phyloP scores from a whole-genome alignment of 2,888 invertebrate genomes.

The Fragum fragum region DNA sequence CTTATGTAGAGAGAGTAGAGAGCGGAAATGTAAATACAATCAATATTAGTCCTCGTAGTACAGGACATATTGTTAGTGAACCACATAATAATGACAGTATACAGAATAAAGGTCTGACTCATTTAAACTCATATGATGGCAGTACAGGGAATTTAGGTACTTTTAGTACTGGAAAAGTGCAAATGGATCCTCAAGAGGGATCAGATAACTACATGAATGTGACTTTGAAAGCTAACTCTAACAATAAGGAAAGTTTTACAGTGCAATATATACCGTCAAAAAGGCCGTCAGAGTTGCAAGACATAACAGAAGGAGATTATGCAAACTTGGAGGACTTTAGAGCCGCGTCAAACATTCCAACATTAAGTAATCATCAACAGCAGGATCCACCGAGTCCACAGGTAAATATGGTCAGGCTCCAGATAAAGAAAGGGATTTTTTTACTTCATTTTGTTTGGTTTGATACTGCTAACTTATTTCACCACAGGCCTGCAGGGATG shows the following conservation, averaged over 20 bases:
- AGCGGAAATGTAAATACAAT: slow-evolving; percentile 46
- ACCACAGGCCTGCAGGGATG: too few relatives aligned
- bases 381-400: slow-evolving; percentile 28
- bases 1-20: slow-evolving; percentile 76
- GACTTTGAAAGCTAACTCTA: background rate
- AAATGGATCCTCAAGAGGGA: slow-evolving; percentile 24
- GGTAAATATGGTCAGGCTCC: slow-evolving; percentile 18
- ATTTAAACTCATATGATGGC: slow-evolving; percentile 25
- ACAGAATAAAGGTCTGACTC: slow-evolving; percentile 31
- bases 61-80: slow-evolving; percentile 11
- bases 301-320: slow-evolving; percentile 72
- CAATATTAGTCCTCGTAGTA: slow-evolving; percentile 12
- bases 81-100: slow-evolving; percentile 34
- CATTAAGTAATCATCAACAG: slow-evolving; percentile 6
- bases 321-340: slow-evolving; percentile 75
- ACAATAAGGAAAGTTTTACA: slow-evolving; percentile 24
- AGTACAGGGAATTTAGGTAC: slow-evolving; percentile 28
- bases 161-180: slow-evolving; percentile 8
- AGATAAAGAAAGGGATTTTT: too few relatives aligned
- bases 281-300: slow-evolving; percentile 47
- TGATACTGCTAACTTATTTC: too few relatives aligned
- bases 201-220: slow-evolving; percentile 21
- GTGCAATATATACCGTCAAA: slow-evolving; percentile 42
- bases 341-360: slow-evolving; percentile 62
- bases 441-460: too few relatives aligned